Evolutionary conservation across 1,140 invertebrate genomes (phyloP).

Genomic region (Euura saliciscinereae): DNA sequence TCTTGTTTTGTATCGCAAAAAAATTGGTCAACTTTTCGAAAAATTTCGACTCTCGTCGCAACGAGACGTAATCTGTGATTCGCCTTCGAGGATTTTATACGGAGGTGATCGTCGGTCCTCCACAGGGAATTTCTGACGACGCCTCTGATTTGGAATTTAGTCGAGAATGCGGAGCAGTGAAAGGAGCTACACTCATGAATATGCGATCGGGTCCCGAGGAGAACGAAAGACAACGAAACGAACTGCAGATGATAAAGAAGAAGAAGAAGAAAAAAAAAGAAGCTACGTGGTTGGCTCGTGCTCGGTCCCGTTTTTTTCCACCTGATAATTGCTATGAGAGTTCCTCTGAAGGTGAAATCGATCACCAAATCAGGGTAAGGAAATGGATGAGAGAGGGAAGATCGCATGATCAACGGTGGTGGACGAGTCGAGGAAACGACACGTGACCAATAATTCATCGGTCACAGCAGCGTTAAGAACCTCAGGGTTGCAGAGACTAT

Average conservation of each 20-base stretch:
- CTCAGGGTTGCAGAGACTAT: no score
- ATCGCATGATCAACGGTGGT: no score
- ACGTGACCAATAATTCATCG: no score
- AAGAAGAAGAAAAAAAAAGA: neutral
- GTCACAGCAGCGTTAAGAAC: no score
- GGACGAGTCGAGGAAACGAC: no score
- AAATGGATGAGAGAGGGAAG: no score
- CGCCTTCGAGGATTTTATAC: no score
- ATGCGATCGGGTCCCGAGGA: neutral
- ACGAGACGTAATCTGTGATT: neutral
- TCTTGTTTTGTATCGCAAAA: no score
- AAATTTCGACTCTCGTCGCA: neutral
- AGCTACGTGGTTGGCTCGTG: neutral
- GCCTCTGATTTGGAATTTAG: slow-evolving; percentile 1
- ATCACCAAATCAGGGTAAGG: no score
- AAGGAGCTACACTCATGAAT: slow-evolving; percentile 5
- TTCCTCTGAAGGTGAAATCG: no score
- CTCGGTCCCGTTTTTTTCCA: no score
- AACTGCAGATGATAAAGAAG: neutral
- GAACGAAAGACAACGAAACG: neutral
- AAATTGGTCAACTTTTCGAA: neutral
- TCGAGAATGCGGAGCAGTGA: slow-evolving; percentile 1
- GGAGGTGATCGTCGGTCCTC: neutral
- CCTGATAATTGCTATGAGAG: no score
- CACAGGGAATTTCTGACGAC: neutral